These are phyloP conservation scores for Lepus europaeus DNA, from an alignment of 2,113 vertebrate species.

Conservation along the genomic window DNA sequence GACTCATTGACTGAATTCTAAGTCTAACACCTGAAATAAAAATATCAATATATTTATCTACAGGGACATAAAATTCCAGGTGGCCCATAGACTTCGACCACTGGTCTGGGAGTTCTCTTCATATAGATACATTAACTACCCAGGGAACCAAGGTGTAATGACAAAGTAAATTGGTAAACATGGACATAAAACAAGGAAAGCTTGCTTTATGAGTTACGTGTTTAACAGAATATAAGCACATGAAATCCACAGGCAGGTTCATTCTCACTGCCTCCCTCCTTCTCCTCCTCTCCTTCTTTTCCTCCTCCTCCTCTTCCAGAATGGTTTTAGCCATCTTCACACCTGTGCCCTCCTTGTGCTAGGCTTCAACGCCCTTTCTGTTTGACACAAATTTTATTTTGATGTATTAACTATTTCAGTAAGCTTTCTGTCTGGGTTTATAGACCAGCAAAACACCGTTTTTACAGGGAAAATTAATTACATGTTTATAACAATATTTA, in stretches of 20 bases:
- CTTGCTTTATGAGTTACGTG: not conserved
- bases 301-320: not conserved
- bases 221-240: not conserved
- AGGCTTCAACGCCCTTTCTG: not conserved
- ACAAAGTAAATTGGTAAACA: slow-evolving; percentile 15
- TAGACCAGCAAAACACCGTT: not conserved
- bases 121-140: not conserved
- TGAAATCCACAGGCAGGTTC: not conserved
- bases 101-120: not conserved
- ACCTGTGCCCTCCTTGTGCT: not conserved
- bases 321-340: not conserved
- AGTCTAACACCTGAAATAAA: not conserved
- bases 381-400: not conserved
- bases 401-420: slow-evolving; percentile 19
- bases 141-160: not conserved
- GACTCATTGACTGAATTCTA: not conserved
- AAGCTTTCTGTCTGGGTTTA: slow-evolving; percentile 27
- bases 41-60: not conserved
- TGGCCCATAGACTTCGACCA: not conserved
- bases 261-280: fast-evolving
- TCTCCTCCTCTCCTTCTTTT: not conserved
- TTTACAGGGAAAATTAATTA: not conserved
- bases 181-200: not conserved
- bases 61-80: not conserved
- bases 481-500: slow-evolving; percentile 21